phyloP scores from a whole-genome alignment of 2,888 invertebrate genomes.

The Gonocerus acuteangulatus region DNA sequence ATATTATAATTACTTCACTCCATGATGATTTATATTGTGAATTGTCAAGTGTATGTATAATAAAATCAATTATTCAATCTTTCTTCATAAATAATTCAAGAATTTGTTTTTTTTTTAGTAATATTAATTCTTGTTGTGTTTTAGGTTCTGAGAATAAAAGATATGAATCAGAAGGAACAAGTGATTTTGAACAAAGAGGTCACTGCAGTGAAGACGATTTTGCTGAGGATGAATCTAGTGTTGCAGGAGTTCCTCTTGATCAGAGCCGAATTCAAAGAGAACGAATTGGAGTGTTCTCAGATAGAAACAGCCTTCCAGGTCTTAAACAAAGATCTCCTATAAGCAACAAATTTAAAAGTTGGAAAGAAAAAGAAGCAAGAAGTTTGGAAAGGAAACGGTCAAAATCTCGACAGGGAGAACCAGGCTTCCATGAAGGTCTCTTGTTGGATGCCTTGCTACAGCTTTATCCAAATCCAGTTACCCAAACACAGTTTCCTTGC shows the following conservation, averaged over 20 bases:
- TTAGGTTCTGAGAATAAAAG: conserved; percentile 43
- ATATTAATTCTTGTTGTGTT: no score
- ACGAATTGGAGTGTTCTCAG: no score
- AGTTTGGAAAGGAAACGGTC: conserved; percentile 18
- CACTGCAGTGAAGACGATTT: conserved; percentile 72
- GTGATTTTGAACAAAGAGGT: conserved; percentile 40
- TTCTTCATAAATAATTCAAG: no score
- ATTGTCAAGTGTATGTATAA: no score
- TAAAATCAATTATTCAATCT: no score
- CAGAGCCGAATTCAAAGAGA: not conserved
- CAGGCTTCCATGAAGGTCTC: conserved; percentile 74
- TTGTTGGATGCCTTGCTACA: conserved; percentile 64
- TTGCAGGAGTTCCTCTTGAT: conserved; percentile 42
- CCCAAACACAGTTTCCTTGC: conserved; percentile 42
- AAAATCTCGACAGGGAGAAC: conserved; percentile 40
- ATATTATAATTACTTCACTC: no score
- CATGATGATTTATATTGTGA: no score
- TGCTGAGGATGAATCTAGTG: conserved; percentile 68
- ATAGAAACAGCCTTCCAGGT: no score
- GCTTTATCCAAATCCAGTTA: conserved; percentile 55
- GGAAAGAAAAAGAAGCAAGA: conserved; percentile 44
- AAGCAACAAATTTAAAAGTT: no score
- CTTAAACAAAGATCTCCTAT: no score
- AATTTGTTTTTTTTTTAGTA: no score
- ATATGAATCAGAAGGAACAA: conserved; percentile 53